phyloP scores from a whole-genome alignment of 1,140 invertebrate genomes.

The Calycopis cecrops region DNA sequence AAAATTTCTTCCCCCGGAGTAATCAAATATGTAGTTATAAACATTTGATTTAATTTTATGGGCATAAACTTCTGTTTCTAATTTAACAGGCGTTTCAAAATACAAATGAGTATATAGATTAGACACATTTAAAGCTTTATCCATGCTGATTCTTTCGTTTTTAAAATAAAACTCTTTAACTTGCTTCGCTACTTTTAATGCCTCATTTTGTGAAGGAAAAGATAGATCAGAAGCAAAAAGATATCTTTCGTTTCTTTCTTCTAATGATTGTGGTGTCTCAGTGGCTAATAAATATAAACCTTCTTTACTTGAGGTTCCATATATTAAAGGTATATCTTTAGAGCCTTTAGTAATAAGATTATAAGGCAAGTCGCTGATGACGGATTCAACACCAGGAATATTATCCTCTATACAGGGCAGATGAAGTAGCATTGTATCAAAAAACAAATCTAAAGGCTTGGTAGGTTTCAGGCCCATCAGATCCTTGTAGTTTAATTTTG shows the following conservation, averaged over 20 bases:
- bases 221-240: slow-evolving; percentile 57
- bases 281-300: slow-evolving; percentile 46
- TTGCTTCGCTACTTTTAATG: slow-evolving; percentile 25
- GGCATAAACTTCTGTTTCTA: slow-evolving; percentile 42
- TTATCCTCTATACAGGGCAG: slow-evolving; percentile 54
- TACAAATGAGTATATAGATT: slow-evolving; percentile 53
- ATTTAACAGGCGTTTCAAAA: slow-evolving; percentile 49
- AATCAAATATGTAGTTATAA: slow-evolving; percentile 60
- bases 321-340: slow-evolving; percentile 50
- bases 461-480: slow-evolving; percentile 34
- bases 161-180: slow-evolving; percentile 56
- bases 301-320: slow-evolving; percentile 51
- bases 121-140: slow-evolving; percentile 36
- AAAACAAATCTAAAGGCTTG: slow-evolving; percentile 48
- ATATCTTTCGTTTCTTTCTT: slow-evolving; percentile 44
- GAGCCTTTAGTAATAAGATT: slow-evolving; percentile 43
- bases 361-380: slow-evolving; percentile 52
- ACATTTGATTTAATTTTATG: slow-evolving; percentile 32
- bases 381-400: slow-evolving; percentile 41
- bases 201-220: slow-evolving; percentile 42
- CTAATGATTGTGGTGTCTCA: slow-evolving; percentile 37
- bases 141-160: slow-evolving; percentile 37
- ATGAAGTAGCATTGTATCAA: slow-evolving; percentile 50
- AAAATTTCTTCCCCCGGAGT: slow-evolving; percentile 47
- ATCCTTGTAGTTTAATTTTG: slow-evolving; percentile 38